Evolutionary conservation across 2,888 invertebrate genomes (phyloP).

Genomic region (Dynastes maya): DNA sequence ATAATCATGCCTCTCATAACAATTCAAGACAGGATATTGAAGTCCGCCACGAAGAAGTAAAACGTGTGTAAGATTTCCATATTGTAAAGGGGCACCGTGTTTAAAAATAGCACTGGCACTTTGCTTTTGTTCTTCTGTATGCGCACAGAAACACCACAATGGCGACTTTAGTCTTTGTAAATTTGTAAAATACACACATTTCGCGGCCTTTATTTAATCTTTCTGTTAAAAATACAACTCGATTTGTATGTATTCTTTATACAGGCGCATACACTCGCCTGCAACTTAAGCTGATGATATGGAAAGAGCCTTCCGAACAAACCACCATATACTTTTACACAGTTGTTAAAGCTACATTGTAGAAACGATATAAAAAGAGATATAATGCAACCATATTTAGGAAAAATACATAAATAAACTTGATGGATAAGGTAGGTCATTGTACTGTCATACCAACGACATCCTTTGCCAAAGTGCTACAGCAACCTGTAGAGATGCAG

Average conservation of each 20-base stretch:
- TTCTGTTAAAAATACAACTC: neutral
- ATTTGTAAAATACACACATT: conserved; percentile 21
- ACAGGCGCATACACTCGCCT: no score
- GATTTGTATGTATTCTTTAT: neutral
- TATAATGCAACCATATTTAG: no score
- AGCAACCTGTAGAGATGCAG: no score
- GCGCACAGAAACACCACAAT: conserved; percentile 30
- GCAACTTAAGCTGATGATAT: no score
- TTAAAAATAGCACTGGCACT: conserved; percentile 45
- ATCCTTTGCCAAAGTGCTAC: no score
- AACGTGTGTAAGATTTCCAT: conserved; percentile 33
- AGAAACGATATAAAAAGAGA: no score
- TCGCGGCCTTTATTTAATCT: conserved; percentile 1
- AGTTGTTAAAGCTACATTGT: no score
- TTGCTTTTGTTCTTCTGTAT: conserved; percentile 39
- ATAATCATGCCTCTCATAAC: conserved; percentile 50
- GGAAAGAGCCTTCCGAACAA: no score
- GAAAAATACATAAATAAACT: no score
- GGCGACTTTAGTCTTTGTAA: conserved; percentile 19
- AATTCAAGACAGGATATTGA: conserved; percentile 49
- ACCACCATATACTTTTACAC: no score
- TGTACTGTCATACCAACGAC: no score
- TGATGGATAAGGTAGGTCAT: no score
- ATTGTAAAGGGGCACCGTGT: conserved; percentile 34
- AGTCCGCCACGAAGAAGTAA: conserved; percentile 43